Percentiles rank a stretch among this genome's conserved stretches.
These are phyloP conservation scores for Melanocharis versteri DNA, from an alignment of 2,113 vertebrate species.

Conservation along the genomic window DNA sequence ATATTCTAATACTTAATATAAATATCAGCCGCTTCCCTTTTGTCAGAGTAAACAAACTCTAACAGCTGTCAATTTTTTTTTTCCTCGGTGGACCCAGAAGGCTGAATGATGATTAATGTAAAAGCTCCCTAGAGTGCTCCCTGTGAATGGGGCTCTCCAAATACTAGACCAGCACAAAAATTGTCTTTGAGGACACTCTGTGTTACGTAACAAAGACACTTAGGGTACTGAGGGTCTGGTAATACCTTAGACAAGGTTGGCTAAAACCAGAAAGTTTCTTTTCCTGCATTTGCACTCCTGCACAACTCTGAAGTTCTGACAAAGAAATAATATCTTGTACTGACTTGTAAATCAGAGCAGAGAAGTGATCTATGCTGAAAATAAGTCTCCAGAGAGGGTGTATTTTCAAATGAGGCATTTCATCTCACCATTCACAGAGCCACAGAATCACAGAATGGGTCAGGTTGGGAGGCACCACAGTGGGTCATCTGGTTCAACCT, in stretches of 20 bases:
- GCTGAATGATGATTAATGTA: not conserved
- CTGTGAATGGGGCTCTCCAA: not conserved
- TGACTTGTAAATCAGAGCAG: not conserved
- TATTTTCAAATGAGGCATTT: not conserved
- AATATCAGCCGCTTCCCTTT: not conserved
- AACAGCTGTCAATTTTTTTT: not conserved
- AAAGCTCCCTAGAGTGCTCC: not conserved
- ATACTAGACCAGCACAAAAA: not conserved
- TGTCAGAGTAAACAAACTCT: not conserved
- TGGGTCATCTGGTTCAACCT: not conserved
- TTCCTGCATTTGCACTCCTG: not conserved
- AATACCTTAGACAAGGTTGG: not conserved
- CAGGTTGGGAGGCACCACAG: not conserved
- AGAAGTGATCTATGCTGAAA: not conserved
- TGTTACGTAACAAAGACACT: not conserved
- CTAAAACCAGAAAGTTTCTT: not conserved
- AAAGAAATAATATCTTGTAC: not conserved
- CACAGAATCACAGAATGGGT: not conserved
- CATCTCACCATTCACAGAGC: not conserved
- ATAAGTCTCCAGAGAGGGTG: not conserved
- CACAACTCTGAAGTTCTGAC: not conserved
- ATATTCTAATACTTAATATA: not conserved
- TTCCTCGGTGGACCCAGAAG: not conserved
- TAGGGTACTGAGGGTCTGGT: not conserved
- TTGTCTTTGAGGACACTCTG: not conserved